Percentiles rank a stretch among this genome's conserved stretches.
Evolutionary conservation across 2,113 vertebrate genomes (phyloP).

Genomic region (Triplophysa siluroides): DNA sequence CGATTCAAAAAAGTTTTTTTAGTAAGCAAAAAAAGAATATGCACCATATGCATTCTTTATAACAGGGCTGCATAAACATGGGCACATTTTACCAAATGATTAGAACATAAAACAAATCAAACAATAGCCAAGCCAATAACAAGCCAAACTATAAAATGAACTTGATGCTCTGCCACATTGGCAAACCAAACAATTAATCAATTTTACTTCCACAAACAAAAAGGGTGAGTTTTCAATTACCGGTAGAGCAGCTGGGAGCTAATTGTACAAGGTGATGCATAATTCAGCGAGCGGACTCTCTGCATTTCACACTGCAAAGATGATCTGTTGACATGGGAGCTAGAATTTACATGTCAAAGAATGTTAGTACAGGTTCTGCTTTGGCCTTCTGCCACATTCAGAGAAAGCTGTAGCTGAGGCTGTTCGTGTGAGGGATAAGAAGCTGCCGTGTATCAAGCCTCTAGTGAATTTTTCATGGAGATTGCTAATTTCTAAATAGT

Average conservation of each 20-base stretch:
- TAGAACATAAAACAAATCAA: too few species aligned
- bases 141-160: not conserved
- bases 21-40: too few species aligned
- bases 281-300: slow-evolving; percentile 45
- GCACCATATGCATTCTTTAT: too few species aligned
- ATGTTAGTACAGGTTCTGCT: slow-evolving; percentile 55
- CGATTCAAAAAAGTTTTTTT: too few species aligned
- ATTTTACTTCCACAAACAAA: slow-evolving; percentile 35
- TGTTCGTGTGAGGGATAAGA: slow-evolving; percentile 19
- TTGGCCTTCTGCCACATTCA: slow-evolving; percentile 41
- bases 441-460: slow-evolving; percentile 19
- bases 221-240: slow-evolving; percentile 44
- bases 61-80: too few species aligned
- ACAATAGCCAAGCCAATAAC: too few species aligned
- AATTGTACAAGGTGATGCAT: slow-evolving; percentile 54
- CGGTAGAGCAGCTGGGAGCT: slow-evolving; percentile 36
- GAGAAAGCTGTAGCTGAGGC: slow-evolving; percentile 36
- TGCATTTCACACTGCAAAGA: slow-evolving; percentile 16
- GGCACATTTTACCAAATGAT: too few species aligned
- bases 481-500: slow-evolving; percentile 18
- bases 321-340: slow-evolving; percentile 42
- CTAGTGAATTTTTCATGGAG: slow-evolving; percentile 10
- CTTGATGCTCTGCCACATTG: slow-evolving; percentile 42
- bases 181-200: slow-evolving; percentile 53
- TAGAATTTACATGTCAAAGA: slow-evolving; percentile 60